Percentiles rank a stretch among this genome's conserved stretches.
phyloP scores from a whole-genome alignment of 2,113 vertebrate genomes.

The Emydura subglobosa region DNA sequence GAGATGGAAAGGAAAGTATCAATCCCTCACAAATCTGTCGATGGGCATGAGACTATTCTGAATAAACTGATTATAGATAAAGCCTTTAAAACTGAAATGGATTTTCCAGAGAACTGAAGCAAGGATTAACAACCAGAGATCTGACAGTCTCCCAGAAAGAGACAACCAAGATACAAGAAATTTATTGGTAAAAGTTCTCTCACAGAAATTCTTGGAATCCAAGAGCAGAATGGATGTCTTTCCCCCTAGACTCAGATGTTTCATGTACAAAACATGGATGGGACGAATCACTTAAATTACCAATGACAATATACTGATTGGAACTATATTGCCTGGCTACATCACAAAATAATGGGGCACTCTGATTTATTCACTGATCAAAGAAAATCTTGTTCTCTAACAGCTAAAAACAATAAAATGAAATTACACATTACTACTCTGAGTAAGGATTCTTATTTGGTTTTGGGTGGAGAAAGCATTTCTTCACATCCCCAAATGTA shows the following conservation, averaged over 20 bases:
- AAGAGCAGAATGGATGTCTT: neutral
- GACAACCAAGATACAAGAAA: constrained; percentile 43
- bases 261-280: neutral
- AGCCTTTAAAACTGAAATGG: constrained; percentile 56
- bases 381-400: neutral
- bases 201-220: neutral
- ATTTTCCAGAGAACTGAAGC: constrained; percentile 72
- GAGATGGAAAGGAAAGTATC: constrained; percentile 36
- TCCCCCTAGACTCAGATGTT: accelerated
- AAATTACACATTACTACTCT: neutral
- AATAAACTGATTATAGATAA: constrained; percentile 67
- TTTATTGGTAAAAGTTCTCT: neutral
- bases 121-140: constrained; percentile 65
- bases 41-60: constrained; percentile 52
- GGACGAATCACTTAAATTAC: neutral
- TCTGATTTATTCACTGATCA: neutral
- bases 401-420: neutral
- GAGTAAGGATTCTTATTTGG: neutral
- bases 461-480: neutral
- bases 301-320: neutral
- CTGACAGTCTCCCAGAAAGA: constrained; percentile 62
- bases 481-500: neutral
- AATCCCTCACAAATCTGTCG: constrained; percentile 42
- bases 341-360: neutral
- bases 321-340: neutral